Evolutionary conservation across 1,140 invertebrate species (phyloP).

Genomic region (Patella vulgata): DNA sequence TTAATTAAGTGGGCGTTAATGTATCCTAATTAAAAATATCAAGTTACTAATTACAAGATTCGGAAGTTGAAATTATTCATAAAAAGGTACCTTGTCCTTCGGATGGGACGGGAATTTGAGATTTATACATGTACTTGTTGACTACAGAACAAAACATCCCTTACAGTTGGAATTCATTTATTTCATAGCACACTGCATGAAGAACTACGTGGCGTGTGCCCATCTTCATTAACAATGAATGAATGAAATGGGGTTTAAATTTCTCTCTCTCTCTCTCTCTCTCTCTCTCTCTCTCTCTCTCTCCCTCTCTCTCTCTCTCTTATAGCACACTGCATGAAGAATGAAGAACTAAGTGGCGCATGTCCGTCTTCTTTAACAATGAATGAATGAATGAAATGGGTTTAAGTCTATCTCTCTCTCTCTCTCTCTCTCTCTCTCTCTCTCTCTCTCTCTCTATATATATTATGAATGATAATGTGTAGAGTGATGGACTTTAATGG

Average conservation of each 20-base stretch:
- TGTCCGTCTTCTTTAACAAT: slow-evolving; percentile 4
- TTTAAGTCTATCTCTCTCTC: background rate
- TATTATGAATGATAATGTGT: background rate
- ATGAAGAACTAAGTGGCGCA: background rate
- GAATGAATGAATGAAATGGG: background rate
- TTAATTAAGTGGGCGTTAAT: too few relatives aligned
- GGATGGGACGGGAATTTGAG: too few relatives aligned
- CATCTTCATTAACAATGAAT: too few relatives aligned
- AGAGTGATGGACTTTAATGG: background rate
- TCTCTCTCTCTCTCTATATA: slow-evolving; percentile 4
- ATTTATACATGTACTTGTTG: too few relatives aligned
- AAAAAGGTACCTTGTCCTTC: too few relatives aligned
- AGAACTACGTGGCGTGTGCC: background rate
- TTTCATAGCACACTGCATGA: background rate
- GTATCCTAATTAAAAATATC: too few relatives aligned
- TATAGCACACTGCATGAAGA: background rate
- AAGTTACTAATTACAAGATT: too few relatives aligned
- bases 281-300: background rate
- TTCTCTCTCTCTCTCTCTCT: too few relatives aligned
- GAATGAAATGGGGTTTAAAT: too few relatives aligned
- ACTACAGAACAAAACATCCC: too few relatives aligned
- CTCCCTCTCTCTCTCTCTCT: background rate
- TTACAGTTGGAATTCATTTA: too few relatives aligned
- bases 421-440: background rate
- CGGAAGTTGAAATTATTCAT: too few relatives aligned